Evolutionary conservation across 2,888 invertebrate species (phyloP).

Genomic region (Leptura quadrifasciata): DNA sequence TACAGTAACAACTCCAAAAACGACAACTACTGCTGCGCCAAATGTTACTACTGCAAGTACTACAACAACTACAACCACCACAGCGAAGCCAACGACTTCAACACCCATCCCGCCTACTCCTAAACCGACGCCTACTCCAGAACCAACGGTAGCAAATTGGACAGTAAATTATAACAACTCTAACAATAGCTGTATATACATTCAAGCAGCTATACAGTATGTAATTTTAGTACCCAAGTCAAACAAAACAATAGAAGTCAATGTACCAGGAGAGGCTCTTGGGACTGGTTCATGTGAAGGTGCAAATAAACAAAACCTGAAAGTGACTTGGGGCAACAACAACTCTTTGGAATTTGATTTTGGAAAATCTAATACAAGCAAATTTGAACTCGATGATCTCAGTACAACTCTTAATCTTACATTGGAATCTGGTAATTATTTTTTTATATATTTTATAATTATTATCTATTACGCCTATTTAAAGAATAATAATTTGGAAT

Average conservation of each 20-base stretch:
- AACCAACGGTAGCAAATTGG: constrained; percentile 75
- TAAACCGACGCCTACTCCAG: constrained; percentile 65
- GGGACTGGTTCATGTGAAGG: constrained; percentile 72
- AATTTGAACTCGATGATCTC: constrained; percentile 58
- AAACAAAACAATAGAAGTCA: constrained; percentile 64
- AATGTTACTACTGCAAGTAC: constrained; percentile 64
- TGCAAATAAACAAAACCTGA: constrained; percentile 67
- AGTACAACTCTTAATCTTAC: constrained; percentile 34
- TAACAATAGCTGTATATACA: constrained; percentile 78
- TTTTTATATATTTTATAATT: not conserved
- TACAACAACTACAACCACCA: constrained; percentile 56
- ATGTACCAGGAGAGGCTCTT: constrained; percentile 73
- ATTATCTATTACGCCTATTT: too few relatives aligned
- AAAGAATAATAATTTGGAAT: too few relatives aligned
- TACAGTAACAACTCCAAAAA: constrained; percentile 47
- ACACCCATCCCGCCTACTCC: constrained; percentile 67
- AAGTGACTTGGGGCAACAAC: constrained; percentile 68
- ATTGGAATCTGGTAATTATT: constrained; percentile 43
- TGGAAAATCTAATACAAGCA: constrained; percentile 55
- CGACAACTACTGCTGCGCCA: constrained; percentile 62
- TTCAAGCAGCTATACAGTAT: constrained; percentile 81
- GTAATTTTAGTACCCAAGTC: constrained; percentile 75
- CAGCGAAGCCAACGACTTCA: constrained; percentile 67
- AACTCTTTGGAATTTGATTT: constrained; percentile 55
- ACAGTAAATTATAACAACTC: constrained; percentile 69